phyloP scores from a whole-genome alignment of 2,113 vertebrate genomes.

The Callocephalon fimbriatum region DNA sequence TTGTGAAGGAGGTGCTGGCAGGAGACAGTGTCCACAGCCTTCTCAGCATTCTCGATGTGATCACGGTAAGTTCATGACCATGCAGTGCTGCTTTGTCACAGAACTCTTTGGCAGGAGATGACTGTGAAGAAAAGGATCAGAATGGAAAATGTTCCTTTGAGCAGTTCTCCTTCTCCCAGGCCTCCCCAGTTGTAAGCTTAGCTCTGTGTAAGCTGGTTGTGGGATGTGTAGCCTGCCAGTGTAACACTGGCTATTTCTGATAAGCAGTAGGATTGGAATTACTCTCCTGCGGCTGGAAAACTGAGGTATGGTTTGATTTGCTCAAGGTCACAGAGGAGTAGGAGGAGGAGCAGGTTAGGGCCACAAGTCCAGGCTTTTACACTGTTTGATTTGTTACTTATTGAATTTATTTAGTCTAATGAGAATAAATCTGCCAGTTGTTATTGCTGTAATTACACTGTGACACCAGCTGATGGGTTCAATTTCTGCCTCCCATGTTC shows the following conservation, averaged over 20 bases:
- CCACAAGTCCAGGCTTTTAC: background rate
- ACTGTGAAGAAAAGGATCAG: background rate
- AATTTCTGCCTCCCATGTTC: background rate
- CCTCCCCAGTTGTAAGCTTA: background rate
- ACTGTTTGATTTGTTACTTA: background rate
- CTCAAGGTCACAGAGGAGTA: background rate
- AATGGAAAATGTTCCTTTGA: background rate
- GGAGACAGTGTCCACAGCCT: conserved; percentile 96
- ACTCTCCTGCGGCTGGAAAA: background rate
- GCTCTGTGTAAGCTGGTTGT: background rate
- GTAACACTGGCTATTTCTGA: background rate
- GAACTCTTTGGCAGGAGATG: too few species aligned
- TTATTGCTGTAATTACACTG: background rate
- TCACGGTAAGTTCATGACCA: conserved; percentile 82
- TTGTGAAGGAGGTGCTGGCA: conserved; percentile 90
- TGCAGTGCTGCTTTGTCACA: background rate
- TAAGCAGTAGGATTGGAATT: background rate
- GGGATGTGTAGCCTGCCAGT: accelerated
- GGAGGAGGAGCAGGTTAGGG: background rate
- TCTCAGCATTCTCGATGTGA: conserved; percentile 92
- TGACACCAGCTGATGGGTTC: background rate
- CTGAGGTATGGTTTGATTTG: background rate
- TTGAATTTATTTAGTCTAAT: background rate
- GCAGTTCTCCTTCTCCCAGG: background rate
- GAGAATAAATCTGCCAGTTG: background rate